Evolutionary conservation across 2,797 vertebrate species (phyloP).

Genomic region (Bradypus variegatus): DNA sequence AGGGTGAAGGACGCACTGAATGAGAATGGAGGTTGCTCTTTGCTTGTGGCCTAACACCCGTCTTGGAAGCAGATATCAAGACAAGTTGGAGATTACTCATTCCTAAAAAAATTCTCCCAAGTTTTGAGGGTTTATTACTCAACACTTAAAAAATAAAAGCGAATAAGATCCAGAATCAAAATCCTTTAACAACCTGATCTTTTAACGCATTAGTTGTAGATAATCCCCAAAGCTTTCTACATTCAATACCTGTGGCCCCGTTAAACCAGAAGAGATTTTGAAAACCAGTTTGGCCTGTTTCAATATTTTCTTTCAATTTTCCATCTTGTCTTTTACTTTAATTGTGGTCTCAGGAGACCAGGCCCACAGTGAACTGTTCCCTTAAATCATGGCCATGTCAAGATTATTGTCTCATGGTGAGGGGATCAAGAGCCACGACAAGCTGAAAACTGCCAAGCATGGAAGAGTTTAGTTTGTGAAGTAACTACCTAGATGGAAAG

Average conservation of each 20-base stretch:
- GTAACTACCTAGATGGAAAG: neutral
- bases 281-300: slow-evolving; percentile 53
- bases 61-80: neutral
- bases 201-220: slow-evolving; percentile 19
- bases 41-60: neutral
- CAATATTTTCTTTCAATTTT: slow-evolving; percentile 37
- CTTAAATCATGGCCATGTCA: neutral
- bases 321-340: slow-evolving; percentile 31
- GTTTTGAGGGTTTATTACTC: neutral
- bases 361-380: neutral
- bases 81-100: neutral
- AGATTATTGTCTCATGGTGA: neutral
- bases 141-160: neutral
- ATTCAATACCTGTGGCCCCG: slow-evolving; percentile 28
- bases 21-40: neutral
- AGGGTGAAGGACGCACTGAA: neutral
- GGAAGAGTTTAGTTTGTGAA: neutral
- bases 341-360: neutral
- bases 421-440: neutral
- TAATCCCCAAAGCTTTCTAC: slow-evolving; percentile 40
- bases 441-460: neutral
- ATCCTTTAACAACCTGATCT: slow-evolving; percentile 29
- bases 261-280: slow-evolving; percentile 33
- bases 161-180: slow-evolving; percentile 14
- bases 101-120: neutral